Conservation (phyloP, 2,797 vertebrate genomes). For the Melanotaenia parkinsoni region DNA sequence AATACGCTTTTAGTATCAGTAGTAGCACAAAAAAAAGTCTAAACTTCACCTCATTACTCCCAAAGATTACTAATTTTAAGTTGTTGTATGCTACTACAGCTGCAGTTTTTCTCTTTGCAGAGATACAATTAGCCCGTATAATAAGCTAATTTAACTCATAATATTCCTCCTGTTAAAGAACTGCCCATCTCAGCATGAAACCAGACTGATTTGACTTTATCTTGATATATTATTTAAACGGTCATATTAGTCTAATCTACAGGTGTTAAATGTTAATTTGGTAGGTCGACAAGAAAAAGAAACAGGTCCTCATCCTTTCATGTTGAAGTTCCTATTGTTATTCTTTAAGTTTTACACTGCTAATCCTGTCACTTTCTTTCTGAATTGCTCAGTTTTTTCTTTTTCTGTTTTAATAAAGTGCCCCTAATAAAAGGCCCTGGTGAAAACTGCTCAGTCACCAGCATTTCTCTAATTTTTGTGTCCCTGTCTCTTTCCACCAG, state of each 20-base stretch:
- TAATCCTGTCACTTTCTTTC: neutral
- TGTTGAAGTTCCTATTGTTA: neutral
- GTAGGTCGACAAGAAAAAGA: neutral
- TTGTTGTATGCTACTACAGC: slow-evolving; percentile 18
- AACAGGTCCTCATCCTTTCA: neutral
- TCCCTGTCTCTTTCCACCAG: neutral
- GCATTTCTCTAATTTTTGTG: neutral
- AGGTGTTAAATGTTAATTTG: neutral
- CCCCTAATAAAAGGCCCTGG: neutral
- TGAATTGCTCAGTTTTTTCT: neutral
- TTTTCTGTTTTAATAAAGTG: neutral
- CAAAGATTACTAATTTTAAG: slow-evolving; percentile 44
- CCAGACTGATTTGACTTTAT: neutral
- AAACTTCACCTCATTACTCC: slow-evolving; percentile 40
- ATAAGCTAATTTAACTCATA: neutral
- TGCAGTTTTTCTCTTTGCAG: slow-evolving; percentile 23
- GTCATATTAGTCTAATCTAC: neutral
- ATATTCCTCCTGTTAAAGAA: slow-evolving; percentile 28
- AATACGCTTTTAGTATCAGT: neutral
- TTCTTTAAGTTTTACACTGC: neutral
- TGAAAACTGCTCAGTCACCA: neutral
- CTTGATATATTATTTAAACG: neutral
- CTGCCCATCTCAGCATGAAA: slow-evolving; percentile 12
- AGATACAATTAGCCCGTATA: slow-evolving; percentile 36
- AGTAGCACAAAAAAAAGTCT: slow-evolving; percentile 27